A percentile compares a stretch with the other conserved stretches of the same genome.
These are phyloP conservation scores for Motacilla alba DNA, from an alignment of 2,113 vertebrate genomes.

Conservation along the genomic window DNA sequence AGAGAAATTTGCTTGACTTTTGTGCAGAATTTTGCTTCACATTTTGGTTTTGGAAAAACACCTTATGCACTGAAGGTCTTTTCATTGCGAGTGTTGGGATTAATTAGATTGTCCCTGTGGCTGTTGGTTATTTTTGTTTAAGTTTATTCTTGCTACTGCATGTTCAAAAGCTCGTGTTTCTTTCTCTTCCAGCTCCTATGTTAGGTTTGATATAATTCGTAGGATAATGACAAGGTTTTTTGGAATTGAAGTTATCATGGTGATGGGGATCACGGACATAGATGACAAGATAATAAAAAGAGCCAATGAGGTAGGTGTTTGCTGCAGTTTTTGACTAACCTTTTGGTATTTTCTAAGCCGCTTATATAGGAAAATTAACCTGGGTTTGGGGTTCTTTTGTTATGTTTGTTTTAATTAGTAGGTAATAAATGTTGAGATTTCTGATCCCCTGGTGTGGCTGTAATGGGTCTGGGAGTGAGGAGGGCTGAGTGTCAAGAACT, in stretches of 20 bases:
- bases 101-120: background rate
- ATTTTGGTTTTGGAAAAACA: background rate
- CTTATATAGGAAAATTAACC: background rate
- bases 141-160: background rate
- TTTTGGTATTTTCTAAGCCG: background rate
- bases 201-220: slow-evolving; percentile 91
- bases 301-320: slow-evolving; percentile 78
- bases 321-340: background rate
- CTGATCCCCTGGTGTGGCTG: background rate
- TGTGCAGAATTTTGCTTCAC: background rate
- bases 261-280: slow-evolving; percentile 95
- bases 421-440: background rate
- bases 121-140: background rate
- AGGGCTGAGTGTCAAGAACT: fast-evolving
- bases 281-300: slow-evolving; percentile 94
- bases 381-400: background rate
- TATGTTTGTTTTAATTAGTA: background rate
- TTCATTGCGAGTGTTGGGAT: background rate
- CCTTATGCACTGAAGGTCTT: background rate
- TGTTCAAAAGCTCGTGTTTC: background rate
- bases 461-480: background rate
- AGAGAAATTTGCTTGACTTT: slow-evolving; percentile 39
- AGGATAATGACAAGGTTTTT: slow-evolving; percentile 85
- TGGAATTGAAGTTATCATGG: slow-evolving; percentile 86
- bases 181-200: slow-evolving; percentile 85